Evolutionary conservation across 1,140 invertebrate species (phyloP).

Genomic region (Aphidius gifuensis): DNA sequence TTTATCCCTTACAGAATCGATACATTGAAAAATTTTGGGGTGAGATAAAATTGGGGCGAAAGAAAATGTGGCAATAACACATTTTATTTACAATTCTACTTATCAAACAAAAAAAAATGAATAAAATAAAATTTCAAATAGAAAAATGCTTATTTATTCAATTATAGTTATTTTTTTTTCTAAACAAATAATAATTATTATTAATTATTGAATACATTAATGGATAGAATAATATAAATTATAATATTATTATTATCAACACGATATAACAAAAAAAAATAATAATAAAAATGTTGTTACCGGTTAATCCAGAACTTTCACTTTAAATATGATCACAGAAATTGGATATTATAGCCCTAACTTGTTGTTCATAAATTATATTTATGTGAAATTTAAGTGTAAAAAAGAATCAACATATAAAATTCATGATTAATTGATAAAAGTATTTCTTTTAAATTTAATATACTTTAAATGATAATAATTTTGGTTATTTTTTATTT

Average conservation of each 20-base stretch:
- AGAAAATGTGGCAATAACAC: constrained; percentile 2
- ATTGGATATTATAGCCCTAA: too few species aligned
- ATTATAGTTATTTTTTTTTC: not conserved
- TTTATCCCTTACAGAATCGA: constrained; percentile 5
- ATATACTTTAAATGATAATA: too few species aligned
- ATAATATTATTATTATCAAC: not conserved
- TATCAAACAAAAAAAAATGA: not conserved
- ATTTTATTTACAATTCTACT: not conserved
- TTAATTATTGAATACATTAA: not conserved
- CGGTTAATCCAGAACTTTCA: constrained; percentile 5
- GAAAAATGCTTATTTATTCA: not conserved
- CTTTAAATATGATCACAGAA: not conserved
- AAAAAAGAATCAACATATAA: too few species aligned
- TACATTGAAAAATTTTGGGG: not conserved
- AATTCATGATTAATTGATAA: too few species aligned
- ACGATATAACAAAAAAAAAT: not conserved
- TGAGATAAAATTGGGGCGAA: not conserved
- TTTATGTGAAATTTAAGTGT: too few species aligned
- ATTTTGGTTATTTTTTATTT: too few species aligned
- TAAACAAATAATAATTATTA: not conserved
- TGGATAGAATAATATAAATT: too few species aligned
- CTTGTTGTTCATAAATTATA: too few species aligned
- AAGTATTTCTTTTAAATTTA: too few species aligned
- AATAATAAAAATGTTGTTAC: not conserved
- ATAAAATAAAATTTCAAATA: not conserved